A percentile compares a stretch with the other conserved stretches of the same genome.
phyloP scores from a whole-genome alignment of 2,888 invertebrate species.

The Drosophila flavopinicola region DNA sequence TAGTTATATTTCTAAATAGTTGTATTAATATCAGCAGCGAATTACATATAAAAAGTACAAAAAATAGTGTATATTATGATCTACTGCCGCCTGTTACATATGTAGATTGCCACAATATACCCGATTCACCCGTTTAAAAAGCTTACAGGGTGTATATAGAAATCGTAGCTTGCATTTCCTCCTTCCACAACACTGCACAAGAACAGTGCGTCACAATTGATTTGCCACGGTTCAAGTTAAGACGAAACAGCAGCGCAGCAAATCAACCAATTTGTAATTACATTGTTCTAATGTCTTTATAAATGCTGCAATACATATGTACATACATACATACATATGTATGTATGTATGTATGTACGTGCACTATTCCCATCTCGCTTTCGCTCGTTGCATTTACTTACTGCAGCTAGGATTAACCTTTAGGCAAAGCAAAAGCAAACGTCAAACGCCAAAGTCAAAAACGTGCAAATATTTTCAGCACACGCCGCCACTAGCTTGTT shows the following conservation, averaged over 20 bases:
- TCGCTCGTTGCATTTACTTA: not conserved
- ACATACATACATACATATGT: not conserved
- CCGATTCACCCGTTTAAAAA: not conserved
- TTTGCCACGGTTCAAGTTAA: slow-evolving; percentile 31
- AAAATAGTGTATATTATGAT: too few species aligned
- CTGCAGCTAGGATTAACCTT: slow-evolving; percentile 45
- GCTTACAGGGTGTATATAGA: not conserved
- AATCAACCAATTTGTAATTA: slow-evolving; percentile 5
- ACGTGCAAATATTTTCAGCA: slow-evolving; percentile 75
- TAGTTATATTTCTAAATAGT: too few species aligned
- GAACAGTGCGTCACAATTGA: slow-evolving; percentile 29
- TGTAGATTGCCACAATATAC: not conserved
- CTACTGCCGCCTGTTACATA: not conserved
- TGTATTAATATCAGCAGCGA: too few species aligned
- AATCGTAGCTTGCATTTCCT: not conserved
- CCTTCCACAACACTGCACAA: slow-evolving; percentile 2
- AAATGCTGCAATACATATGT: slow-evolving; percentile 10
- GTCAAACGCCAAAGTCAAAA: slow-evolving; percentile 52
- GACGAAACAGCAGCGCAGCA: slow-evolving; percentile 6
- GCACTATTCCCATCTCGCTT: slow-evolving; percentile 10
- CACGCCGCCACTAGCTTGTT: slow-evolving; percentile 46
- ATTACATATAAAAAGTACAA: too few species aligned
- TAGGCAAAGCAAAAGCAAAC: slow-evolving; percentile 34
- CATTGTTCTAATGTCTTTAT: slow-evolving; percentile 46
- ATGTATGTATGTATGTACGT: not conserved